Evolutionary conservation across 2,113 vertebrate species (phyloP).

Genomic region (Eudyptes chrysolophus): DNA sequence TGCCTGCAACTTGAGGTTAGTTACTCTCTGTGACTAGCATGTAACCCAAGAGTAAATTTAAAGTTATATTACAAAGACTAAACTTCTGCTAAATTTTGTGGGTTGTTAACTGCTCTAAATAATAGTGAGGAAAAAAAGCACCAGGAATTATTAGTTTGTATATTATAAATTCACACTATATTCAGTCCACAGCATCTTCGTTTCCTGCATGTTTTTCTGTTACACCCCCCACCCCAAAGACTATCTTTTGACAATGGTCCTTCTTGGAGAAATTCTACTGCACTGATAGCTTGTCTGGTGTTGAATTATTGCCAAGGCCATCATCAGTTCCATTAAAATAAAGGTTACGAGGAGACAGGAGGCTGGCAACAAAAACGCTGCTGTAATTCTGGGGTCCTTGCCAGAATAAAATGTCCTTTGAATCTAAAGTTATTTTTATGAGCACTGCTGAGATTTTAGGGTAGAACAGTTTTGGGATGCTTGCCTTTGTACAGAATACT

Average conservation of each 20-base stretch:
- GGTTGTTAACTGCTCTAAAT: neutral
- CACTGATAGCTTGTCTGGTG: neutral
- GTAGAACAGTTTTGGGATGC: neutral
- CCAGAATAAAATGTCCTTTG: neutral
- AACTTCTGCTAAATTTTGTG: neutral
- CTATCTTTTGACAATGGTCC: neutral
- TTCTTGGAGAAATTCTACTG: neutral
- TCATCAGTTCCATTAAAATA: neutral
- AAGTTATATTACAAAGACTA: neutral
- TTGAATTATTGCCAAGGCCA: neutral
- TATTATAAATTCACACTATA: neutral
- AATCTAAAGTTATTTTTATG: neutral
- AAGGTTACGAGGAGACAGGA: neutral
- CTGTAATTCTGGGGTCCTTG: neutral
- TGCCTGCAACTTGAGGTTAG: neutral
- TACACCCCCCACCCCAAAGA: neutral
- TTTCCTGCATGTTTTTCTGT: neutral
- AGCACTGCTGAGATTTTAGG: neutral
- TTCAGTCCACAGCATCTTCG: neutral
- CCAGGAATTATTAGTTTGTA: neutral
- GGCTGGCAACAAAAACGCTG: neutral
- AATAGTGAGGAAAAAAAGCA: neutral
- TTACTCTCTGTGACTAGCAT: neutral
- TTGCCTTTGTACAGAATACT: neutral
- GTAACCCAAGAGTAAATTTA: neutral